These are phyloP conservation scores for Bombus breviceps DNA, from an alignment of 1,140 invertebrate genomes.

Conservation along the genomic window DNA sequence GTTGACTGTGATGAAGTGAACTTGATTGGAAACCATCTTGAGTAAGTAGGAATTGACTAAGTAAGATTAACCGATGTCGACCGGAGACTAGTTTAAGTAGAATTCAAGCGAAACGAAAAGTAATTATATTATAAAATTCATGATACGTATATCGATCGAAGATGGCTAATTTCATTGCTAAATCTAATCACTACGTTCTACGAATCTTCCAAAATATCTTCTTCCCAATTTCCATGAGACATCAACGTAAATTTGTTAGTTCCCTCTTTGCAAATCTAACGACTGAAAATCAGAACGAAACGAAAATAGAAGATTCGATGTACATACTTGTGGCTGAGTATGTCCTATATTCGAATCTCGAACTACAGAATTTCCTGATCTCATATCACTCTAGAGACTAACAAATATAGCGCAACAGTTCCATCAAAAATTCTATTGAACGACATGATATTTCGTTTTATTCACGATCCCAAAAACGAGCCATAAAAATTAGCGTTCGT, in stretches of 20 bases:
- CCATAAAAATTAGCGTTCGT: not conserved
- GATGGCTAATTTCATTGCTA: not conserved
- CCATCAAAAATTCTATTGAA: not conserved
- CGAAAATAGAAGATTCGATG: too few species aligned
- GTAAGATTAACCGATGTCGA: slow-evolving; percentile 12
- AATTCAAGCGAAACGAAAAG: not conserved
- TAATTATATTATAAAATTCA: not conserved
- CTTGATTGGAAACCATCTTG: slow-evolving; percentile 21
- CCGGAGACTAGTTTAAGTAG: not conserved
- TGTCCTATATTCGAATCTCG: too few species aligned
- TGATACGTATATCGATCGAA: not conserved
- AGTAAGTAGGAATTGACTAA: not conserved
- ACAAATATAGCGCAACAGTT: not conserved
- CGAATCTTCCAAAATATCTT: not conserved
- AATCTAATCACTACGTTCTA: not conserved
- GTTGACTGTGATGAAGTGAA: slow-evolving; percentile 22
- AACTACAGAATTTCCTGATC: not conserved
- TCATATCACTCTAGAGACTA: too few species aligned
- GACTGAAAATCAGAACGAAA: not conserved
- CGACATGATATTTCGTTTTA: not conserved
- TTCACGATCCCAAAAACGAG: not conserved
- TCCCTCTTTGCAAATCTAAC: not conserved
- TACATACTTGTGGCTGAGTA: too few species aligned
- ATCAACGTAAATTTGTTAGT: not conserved
- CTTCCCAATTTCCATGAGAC: not conserved